Base-by-base conservation (phyloP, 2,888 invertebrate species). In the Dendrolimus houi region DNA sequence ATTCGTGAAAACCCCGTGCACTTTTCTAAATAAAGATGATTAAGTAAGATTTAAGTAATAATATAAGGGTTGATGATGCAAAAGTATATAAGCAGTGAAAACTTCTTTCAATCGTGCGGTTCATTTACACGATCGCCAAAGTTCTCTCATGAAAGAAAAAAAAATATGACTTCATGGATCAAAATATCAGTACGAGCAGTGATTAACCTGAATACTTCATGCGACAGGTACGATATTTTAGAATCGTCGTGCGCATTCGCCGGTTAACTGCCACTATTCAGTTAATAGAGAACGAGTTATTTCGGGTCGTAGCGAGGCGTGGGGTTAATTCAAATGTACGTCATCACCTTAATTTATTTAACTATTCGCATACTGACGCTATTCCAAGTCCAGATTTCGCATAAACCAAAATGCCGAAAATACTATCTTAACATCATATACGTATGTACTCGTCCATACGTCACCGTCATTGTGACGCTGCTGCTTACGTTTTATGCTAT, bases 271-370 rank as follows among this genome's bases (percentile, higher is more conserved):
- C 47, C 9, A 47, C 47, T 47, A 47, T 47, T 9, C 12, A 47
- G 9, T 12, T 47, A 47, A 47, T 47, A 9, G 12, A 47, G 40
- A 58, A 55, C 7, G 57, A 64, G 67, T 61, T 66, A 69, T 70
- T 68, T 64, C 60, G 59, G 62, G 59, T 65, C 57, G 56, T 58
- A 58, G 59, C 60, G 58, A 10, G 12, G 47, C 58, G 57, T 66
- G 58, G 58, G 57, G 65, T 64, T 69, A 70, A 69, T 69, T 67
- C 59, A 60, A 60, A 55, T 57, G 60, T 62, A 67, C 69, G 65
- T 69, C 68, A 71, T 65, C 68, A 60, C 57, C 56, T 62, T 68
- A 72, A 74, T 71, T 67, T 68, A 70, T 68, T 75, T 68, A 71
- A 63, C 64, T 64, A 61, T 65, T 63, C 63, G 61, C 59, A 57